A percentile compares a stretch with the other conserved stretches of the same genome.
Conservation (phyloP, 2,888 invertebrate species). For the Bhutanitis thaidina region DNA sequence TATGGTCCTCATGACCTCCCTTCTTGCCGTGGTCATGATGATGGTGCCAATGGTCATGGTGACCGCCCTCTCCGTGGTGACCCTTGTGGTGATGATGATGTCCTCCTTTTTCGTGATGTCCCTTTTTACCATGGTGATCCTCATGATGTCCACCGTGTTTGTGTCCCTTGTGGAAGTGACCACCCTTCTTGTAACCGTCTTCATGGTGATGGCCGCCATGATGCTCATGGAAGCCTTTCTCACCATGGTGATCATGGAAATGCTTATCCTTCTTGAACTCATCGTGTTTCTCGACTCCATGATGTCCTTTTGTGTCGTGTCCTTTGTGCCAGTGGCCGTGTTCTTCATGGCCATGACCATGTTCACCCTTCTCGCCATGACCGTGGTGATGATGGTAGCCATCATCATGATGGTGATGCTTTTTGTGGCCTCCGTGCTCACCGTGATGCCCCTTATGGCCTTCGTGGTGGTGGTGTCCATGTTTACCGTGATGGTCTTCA, state of each 20-base stretch:
- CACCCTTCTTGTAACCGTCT: slow-evolving; percentile 88
- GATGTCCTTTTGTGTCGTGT: slow-evolving; percentile 91
- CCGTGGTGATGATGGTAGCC: slow-evolving; percentile 82
- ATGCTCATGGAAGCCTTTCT: slow-evolving; percentile 87
- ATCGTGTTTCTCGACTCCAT: slow-evolving; percentile 89
- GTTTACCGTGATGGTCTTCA: slow-evolving; percentile 82
- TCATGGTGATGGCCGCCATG: slow-evolving; percentile 88
- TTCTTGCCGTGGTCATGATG: slow-evolving; percentile 88
- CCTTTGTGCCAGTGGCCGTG: slow-evolving; percentile 89
- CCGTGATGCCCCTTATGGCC: slow-evolving; percentile 80
- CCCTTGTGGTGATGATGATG: slow-evolving; percentile 89
- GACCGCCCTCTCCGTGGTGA: slow-evolving; percentile 87
- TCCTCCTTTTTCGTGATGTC: slow-evolving; percentile 86
- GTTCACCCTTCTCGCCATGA: slow-evolving; percentile 82
- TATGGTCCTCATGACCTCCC: slow-evolving; percentile 88
- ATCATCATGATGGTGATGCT: slow-evolving; percentile 82
- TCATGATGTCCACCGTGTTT: slow-evolving; percentile 88
- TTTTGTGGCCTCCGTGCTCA: slow-evolving; percentile 82
- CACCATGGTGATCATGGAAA: slow-evolving; percentile 91
- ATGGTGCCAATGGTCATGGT: slow-evolving; percentile 86
- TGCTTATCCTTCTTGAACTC: slow-evolving; percentile 92
- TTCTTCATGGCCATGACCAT: slow-evolving; percentile 74
- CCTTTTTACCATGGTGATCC: slow-evolving; percentile 88
- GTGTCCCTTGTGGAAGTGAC: slow-evolving; percentile 88
- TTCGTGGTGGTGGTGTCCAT: slow-evolving; percentile 86